Evolutionary conservation across 2,888 invertebrate genomes (phyloP).

Genomic region (Andrena haemorrhoa): DNA sequence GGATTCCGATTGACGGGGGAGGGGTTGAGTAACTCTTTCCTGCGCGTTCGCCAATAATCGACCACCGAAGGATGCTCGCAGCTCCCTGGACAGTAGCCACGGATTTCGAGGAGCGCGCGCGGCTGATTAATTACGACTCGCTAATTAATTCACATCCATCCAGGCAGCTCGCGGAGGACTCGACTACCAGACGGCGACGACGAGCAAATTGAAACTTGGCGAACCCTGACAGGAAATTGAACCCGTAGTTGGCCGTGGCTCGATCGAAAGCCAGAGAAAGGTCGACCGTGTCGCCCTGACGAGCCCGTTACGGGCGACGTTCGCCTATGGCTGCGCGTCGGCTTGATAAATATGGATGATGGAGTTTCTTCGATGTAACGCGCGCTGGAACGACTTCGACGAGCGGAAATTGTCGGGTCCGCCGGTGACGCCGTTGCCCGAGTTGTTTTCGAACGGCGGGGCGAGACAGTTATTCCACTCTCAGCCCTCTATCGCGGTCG

Average conservation of each 20-base stretch:
- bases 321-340: neutral
- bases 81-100: neutral
- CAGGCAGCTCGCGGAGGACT: neutral
- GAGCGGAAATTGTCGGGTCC: conserved; percentile 18
- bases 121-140: conserved; percentile 47
- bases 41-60: neutral
- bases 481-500: conserved; percentile 1
- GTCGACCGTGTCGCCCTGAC: neutral
- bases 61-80: neutral
- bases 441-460: neutral
- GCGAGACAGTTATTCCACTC: neutral
- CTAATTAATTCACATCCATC: conserved; percentile 51
- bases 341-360: conserved; percentile 19
- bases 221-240: conserved; percentile 25
- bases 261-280: conserved; percentile 9
- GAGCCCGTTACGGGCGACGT: neutral
- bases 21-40: neutral
- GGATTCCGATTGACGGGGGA: neutral
- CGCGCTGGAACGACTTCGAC: neutral
- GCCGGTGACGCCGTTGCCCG: neutral
- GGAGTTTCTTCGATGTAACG: conserved; percentile 8
- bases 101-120: neutral
- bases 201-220: conserved; percentile 39
- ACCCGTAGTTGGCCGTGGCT: neutral
- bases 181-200: neutral